A percentile compares a stretch with the other conserved stretches of the same genome.
These are phyloP conservation scores for Spodoptera exigua DNA, from an alignment of 2,888 invertebrate genomes.

Conservation along the genomic window DNA sequence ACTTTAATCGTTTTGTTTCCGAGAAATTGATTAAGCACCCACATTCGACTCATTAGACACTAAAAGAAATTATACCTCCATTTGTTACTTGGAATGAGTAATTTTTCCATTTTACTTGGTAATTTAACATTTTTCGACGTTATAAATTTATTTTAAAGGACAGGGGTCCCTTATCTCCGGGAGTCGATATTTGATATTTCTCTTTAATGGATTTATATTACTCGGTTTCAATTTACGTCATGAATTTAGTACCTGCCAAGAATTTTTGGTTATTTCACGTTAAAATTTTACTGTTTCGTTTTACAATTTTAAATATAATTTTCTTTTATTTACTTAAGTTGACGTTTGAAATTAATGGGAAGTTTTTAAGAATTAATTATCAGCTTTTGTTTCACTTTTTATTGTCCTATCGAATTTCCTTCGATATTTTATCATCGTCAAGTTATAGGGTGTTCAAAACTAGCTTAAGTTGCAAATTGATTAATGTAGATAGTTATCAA, in stretches of 20 bases:
- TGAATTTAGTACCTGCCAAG: conserved; percentile 67
- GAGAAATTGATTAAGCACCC: conserved; percentile 76
- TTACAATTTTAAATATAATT: conserved; percentile 33
- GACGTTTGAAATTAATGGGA: conserved; percentile 12
- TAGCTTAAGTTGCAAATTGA: conserved; percentile 51
- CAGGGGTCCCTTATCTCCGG: conserved; percentile 66
- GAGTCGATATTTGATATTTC: conserved; percentile 75
- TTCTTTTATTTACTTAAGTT: conserved; percentile 17
- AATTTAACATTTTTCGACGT: conserved; percentile 63
- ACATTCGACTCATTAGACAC: conserved; percentile 65
- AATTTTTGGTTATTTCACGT: conserved; percentile 56
- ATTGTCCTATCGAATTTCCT: no score
- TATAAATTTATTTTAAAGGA: conserved; percentile 73
- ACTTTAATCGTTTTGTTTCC: conserved; percentile 79
- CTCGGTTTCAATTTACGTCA: conserved; percentile 77
- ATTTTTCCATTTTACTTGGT: conserved; percentile 57
- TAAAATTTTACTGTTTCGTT: conserved; percentile 47
- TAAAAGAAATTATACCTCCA: conserved; percentile 58
- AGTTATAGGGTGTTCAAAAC: conserved; percentile 10
- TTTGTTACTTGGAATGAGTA: conserved; percentile 58
- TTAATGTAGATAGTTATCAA: conserved; percentile 49
- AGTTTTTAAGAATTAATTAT: no score
- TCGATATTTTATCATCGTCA: no score
- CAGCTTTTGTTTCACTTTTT: no score
- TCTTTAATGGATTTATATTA: conserved; percentile 78